Conservation (phyloP, 1,140 invertebrate genomes). For the Brachystomella parvula region DNA sequence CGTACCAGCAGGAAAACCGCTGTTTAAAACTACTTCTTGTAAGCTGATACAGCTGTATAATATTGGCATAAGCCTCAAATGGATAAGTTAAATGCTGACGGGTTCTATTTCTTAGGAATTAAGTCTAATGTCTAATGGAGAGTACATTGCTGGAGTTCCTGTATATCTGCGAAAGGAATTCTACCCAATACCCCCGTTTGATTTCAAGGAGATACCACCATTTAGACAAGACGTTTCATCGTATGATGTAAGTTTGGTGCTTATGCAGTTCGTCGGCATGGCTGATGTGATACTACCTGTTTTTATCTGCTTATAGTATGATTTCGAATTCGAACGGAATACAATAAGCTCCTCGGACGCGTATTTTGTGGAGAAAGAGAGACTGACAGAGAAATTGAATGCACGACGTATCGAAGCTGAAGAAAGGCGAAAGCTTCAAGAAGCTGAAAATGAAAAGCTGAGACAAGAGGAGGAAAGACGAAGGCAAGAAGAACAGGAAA, state of each 20-base stretch:
- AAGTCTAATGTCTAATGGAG: constrained; percentile 7
- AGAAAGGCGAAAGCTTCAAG: constrained; percentile 8
- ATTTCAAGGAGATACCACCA: constrained; percentile 25
- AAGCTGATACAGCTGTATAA: too few relatives aligned
- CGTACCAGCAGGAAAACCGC: too few relatives aligned
- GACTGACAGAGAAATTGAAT: background rate
- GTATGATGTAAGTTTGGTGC: background rate
- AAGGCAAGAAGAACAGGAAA: constrained; percentile 11
- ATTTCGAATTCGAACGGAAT: constrained; percentile 28
- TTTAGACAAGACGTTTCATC: background rate
- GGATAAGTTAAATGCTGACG: constrained; percentile 20
- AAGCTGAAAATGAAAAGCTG: constrained; percentile 10
- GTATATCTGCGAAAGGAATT: constrained; percentile 25
- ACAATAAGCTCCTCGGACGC: constrained; percentile 6
- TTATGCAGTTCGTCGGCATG: background rate
- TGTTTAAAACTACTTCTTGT: too few relatives aligned
- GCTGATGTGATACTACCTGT: constrained; percentile 6
- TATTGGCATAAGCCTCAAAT: background rate
- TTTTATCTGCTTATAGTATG: constrained; percentile 31
- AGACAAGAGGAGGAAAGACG: constrained; percentile 5
- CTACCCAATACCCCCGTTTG: constrained; percentile 24
- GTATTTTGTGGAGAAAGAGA: background rate
- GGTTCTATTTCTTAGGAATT: constrained; percentile 7
- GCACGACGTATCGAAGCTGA: background rate
- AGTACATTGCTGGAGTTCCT: constrained; percentile 30